These are phyloP conservation scores for Bufo gargarizans DNA, from an alignment of 2,113 vertebrate genomes.

Conservation along the genomic window DNA sequence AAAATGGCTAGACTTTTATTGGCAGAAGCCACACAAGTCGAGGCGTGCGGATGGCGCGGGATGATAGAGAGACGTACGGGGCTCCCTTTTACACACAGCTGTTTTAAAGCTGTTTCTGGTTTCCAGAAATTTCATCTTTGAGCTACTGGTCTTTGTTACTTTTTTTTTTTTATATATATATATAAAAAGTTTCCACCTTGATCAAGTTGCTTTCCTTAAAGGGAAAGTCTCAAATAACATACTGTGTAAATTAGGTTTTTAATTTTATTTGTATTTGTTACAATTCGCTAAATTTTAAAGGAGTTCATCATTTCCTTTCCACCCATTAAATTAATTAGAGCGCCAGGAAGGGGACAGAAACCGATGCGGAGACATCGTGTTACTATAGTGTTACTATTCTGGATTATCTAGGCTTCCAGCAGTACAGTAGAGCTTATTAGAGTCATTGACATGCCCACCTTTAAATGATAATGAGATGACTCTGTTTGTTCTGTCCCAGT, in stretches of 20 bases:
- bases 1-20: slow-evolving; percentile 27
- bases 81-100: neutral
- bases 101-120: slow-evolving; percentile 11
- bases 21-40: slow-evolving; percentile 25
- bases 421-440: too few species aligned
- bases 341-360: too few species aligned
- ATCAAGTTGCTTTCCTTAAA: neutral
- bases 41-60: neutral
- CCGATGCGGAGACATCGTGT: too few species aligned
- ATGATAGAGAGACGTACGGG: neutral
- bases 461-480: too few species aligned
- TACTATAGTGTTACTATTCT: too few species aligned
- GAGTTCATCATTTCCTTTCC: too few species aligned
- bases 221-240: neutral
- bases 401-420: too few species aligned
- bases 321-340: too few species aligned
- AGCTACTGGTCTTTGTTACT: slow-evolving; percentile 10
- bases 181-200: neutral
- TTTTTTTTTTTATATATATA: neutral
- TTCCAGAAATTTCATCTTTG: neutral
- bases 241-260: neutral
- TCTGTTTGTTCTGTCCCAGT: too few species aligned
- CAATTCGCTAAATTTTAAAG: too few species aligned
- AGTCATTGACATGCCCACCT: too few species aligned
- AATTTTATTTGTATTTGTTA: neutral